A percentile compares a stretch with the other conserved stretches of the same genome.
These are phyloP conservation scores for Hyppa rectilinea DNA, from an alignment of 2,888 invertebrate species.

Conservation along the genomic window DNA sequence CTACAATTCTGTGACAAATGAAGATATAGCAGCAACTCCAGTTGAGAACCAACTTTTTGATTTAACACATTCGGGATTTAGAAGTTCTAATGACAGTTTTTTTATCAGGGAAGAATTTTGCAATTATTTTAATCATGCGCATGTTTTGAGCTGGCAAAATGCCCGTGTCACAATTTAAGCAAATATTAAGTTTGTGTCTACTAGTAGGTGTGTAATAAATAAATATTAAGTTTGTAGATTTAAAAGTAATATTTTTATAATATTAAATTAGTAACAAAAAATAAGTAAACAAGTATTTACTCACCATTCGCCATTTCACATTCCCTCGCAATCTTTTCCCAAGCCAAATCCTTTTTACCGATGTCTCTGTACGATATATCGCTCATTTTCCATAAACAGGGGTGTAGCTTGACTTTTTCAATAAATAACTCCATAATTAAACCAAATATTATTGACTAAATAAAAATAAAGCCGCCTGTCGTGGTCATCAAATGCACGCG, in stretches of 20 bases:
- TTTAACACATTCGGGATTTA: conserved; percentile 45
- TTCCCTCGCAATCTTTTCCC: conserved; percentile 62
- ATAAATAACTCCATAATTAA: conserved; percentile 64
- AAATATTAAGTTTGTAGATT: conserved; percentile 36
- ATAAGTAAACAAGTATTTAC: conserved; percentile 40
- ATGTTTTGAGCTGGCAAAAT: conserved; percentile 42
- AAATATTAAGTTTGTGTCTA: no score
- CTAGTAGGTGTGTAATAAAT: conserved; percentile 25
- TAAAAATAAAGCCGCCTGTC: conserved; percentile 34
- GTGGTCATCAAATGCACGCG: conserved; percentile 37
- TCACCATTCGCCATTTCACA: conserved; percentile 62
- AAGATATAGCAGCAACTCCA: conserved; percentile 44
- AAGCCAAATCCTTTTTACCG: conserved; percentile 59
- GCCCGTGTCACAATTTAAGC: conserved; percentile 30
- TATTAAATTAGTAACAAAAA: conserved; percentile 30
- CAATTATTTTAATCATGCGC: conserved; percentile 33
- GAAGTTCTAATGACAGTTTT: conserved; percentile 45
- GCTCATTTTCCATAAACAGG: conserved; percentile 63
- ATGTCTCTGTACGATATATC: conserved; percentile 60
- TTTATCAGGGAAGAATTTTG: conserved; percentile 45
- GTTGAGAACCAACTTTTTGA: conserved; percentile 43
- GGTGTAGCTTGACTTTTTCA: conserved; percentile 58
- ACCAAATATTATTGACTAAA: conserved; percentile 35
- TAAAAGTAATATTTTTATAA: conserved; percentile 27
- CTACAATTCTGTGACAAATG: conserved; percentile 47